These are phyloP conservation scores for Guaruba guarouba DNA, from an alignment of 2,113 vertebrate genomes.

Conservation along the genomic window DNA sequence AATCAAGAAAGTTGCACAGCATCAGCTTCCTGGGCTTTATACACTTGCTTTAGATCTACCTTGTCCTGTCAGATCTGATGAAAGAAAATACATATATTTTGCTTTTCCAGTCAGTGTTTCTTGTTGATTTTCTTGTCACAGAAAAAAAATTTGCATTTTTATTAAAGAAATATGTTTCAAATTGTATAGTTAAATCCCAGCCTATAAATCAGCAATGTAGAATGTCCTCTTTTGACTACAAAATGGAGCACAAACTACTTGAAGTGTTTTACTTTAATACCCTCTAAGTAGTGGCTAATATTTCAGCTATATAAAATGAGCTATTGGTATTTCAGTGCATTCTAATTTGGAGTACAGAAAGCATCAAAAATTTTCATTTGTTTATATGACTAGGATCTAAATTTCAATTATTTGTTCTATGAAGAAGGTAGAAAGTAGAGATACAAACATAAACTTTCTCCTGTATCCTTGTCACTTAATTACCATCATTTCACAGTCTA, in stretches of 20 bases:
- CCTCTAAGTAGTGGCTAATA: not conserved
- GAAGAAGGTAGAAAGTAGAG: not conserved
- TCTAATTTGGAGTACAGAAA: not conserved
- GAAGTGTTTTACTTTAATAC: constrained; percentile 8
- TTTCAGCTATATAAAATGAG: constrained; percentile 24
- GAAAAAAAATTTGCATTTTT: not conserved
- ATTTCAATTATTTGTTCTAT: constrained; percentile 37
- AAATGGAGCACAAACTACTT: not conserved
- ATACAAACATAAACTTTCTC: not conserved
- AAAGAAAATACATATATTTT: not conserved
- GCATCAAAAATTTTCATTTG: not conserved
- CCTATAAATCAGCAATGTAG: not conserved
- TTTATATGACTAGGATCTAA: constrained; percentile 8
- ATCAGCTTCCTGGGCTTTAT: not conserved
- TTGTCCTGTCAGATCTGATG: not conserved
- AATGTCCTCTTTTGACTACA: not conserved
- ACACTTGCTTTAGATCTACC: not conserved
- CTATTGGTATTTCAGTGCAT: constrained; percentile 14
- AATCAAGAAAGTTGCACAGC: not conserved
- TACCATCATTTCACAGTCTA: not conserved
- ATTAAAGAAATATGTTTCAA: not conserved
- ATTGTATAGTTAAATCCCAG: not conserved
- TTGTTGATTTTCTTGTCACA: not conserved
- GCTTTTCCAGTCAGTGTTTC: not conserved
- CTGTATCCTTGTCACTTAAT: not conserved